Percentiles rank a stretch among this genome's conserved stretches.
phyloP scores from a whole-genome alignment of 2,888 invertebrate species.

The Catocala fraxini region DNA sequence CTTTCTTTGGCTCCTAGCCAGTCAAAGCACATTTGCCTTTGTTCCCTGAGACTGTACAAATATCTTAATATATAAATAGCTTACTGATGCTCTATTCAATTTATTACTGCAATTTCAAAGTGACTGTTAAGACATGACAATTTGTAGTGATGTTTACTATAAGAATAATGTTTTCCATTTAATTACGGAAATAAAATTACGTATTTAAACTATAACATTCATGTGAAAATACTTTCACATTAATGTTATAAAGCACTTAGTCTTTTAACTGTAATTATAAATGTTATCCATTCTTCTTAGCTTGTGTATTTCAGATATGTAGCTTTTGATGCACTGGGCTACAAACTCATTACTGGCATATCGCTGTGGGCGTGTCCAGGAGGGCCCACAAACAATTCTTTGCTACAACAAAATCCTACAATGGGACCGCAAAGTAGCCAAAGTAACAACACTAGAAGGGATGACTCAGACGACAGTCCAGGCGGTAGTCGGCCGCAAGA shows the following conservation, averaged over 20 bases:
- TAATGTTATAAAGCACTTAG: constrained; percentile 8
- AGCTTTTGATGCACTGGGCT: constrained; percentile 93
- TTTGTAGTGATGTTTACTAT: not conserved
- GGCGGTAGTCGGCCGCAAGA: constrained; percentile 61
- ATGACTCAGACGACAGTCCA: constrained; percentile 62
- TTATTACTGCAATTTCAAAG: not conserved
- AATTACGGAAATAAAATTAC: not conserved
- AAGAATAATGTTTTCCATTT: not conserved
- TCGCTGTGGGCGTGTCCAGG: constrained; percentile 79
- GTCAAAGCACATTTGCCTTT: constrained; percentile 3
- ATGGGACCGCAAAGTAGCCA: constrained; percentile 58
- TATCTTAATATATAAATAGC: constrained; percentile 1
- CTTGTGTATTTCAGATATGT: constrained; percentile 89
- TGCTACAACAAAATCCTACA: constrained; percentile 63
- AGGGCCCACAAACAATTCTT: constrained; percentile 53
- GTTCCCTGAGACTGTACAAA: not conserved
- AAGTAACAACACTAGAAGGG: constrained; percentile 60
- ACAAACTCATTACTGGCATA: constrained; percentile 94
- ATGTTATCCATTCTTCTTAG: constrained; percentile 42
- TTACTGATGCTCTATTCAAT: constrained; percentile 2
- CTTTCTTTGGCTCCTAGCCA: constrained; percentile 11
- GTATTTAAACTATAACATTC: not conserved
- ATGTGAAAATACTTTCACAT: not conserved
- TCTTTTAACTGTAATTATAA: constrained; percentile 13
- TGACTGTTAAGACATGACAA: not conserved